Base-by-base conservation (phyloP, 2,113 vertebrate species). In the Myocastor coypus region DNA sequence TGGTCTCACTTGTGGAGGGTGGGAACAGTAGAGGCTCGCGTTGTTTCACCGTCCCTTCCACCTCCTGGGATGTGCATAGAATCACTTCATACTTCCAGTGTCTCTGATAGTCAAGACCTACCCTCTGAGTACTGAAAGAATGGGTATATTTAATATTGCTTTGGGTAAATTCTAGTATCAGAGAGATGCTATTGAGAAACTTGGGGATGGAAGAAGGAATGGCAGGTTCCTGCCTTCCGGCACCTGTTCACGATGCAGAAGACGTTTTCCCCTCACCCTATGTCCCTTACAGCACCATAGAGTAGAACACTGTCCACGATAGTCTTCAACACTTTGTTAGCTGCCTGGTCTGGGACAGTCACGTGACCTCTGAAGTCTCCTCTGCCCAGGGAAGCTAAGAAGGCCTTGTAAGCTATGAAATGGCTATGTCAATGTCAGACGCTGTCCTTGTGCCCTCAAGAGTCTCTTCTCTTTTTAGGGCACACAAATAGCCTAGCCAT, bases 281-380 rank as follows among this genome's bases (percentile, higher is more conserved):
- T 20, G 2, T 20, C 68, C 13, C 32, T 24, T 16, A 64, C 9
- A 19, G 19, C 52, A 34, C 9, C 32, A 10, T 17, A 6, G 34
- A 34, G 12, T 10, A 20, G 24, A 59, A 1, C 24, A 34, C 73
- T 1, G 2, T 61, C 37, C 28, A 24, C 1, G 0, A 4, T 5
- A 22, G 59, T 55, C 42, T 82, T 46, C 40, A 73, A 26, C 63
- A 91, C 34, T 10, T 24, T n/a, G 3, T 24, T 34, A 71, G n/a
- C 80, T 78, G 28, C 77, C 71, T 37, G 57, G 19, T 66, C 82
- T 24, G 34, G 30, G 20, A n/a, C 40, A 68, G 50, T 20, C n/a
- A 28, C 26, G 30, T 83, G 42, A 40, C 28, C 50, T 93, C 42
- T 81, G 57, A 75, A 75, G 94, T 87, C 2, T 1, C 30, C 24